Evolutionary conservation across 2,888 invertebrate species (phyloP).

Genomic region (Rugalucina vietnamica): DNA sequence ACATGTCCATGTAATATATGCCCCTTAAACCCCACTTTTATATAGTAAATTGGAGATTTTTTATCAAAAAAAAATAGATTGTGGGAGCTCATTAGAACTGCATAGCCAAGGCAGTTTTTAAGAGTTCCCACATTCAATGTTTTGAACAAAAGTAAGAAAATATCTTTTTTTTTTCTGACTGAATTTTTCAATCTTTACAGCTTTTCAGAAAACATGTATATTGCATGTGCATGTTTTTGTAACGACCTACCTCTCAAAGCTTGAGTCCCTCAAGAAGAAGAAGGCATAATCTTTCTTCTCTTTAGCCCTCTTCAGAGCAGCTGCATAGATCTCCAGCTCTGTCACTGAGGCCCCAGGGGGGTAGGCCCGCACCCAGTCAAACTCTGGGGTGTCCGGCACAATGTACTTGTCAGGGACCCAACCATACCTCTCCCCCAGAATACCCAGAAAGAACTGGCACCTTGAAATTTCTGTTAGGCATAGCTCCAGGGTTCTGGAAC

Average conservation of each 20-base stretch:
- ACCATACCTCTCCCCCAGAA: constrained; percentile 84
- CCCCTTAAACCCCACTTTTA: no score
- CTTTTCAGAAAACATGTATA: no score
- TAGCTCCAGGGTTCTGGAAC: constrained; percentile 82
- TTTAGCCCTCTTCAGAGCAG: constrained; percentile 74
- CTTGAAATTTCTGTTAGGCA: constrained; percentile 83
- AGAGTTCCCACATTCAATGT: no score
- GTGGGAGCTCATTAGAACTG: no score
- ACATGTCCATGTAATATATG: no score
- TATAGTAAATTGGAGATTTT: no score
- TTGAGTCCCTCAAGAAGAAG: constrained; percentile 82
- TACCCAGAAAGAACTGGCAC: constrained; percentile 84
- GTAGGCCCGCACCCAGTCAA: constrained; percentile 82
- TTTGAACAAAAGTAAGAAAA: no score
- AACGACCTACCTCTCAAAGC: constrained; percentile 76
- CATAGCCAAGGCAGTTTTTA: no score
- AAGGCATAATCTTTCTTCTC: constrained; percentile 77
- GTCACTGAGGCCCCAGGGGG: constrained; percentile 83
- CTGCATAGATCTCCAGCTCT: constrained; percentile 83
- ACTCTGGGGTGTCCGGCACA: constrained; percentile 78
- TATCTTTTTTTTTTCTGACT: no score
- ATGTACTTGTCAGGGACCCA: constrained; percentile 79
- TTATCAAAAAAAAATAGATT: no score
- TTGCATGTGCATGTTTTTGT: no score
- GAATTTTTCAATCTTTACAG: no score